Evolutionary conservation across 1,140 invertebrate genomes (phyloP).

Genomic region (Trissolcus basalis): DNA sequence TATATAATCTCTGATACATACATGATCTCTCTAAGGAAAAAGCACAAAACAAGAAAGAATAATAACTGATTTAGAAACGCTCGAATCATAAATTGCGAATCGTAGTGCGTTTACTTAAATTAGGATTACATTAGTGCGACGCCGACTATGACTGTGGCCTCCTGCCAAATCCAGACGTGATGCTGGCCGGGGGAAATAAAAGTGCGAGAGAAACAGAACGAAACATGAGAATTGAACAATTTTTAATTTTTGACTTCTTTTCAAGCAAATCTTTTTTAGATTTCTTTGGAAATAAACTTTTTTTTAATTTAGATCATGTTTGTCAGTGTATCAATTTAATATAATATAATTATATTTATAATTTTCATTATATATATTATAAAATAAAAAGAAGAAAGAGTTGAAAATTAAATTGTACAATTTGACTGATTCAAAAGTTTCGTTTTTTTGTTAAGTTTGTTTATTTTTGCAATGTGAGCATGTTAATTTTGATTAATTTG

Average conservation of each 20-base stretch:
- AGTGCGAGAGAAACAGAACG: conserved; percentile 1
- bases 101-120: conserved; percentile 67
- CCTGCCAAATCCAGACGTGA: conserved; percentile 25
- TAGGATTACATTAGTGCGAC: conserved; percentile 42
- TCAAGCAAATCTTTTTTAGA: too few relatives aligned
- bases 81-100: conserved; percentile 69
- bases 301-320: too few relatives aligned
- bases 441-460: conserved; percentile 10
- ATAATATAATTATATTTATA: too few relatives aligned
- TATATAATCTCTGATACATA: conserved; percentile 71
- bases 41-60: conserved; percentile 72
- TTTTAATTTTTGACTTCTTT: too few relatives aligned
- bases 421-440: not conserved
- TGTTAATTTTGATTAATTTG: not conserved
- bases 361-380: too few relatives aligned
- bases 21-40: conserved; percentile 74
- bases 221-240: not conserved
- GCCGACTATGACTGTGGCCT: conserved; percentile 26
- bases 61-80: conserved; percentile 73
- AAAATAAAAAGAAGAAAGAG: too few relatives aligned
- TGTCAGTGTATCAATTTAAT: too few relatives aligned
- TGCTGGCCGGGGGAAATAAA: conserved; percentile 9
- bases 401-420: too few relatives aligned
- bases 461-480: conserved; percentile 3
- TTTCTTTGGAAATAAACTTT: too few relatives aligned